phyloP scores from a whole-genome alignment of 2,113 vertebrate species.

The mouse (Mus musculus) region GRCm39 chr11:23974501-23975000 shows the following conservation, averaged over 20 bases:
- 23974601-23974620: no score
- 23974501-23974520: neutral
- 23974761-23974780: neutral
- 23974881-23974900: no score
- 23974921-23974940: neutral
- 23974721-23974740: neutral
- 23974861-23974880: neutral
- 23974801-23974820: neutral
- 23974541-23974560: neutral
- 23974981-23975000: neutral
- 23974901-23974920: neutral
- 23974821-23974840: neutral
- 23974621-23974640: neutral
- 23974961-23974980: neutral
- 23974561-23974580: neutral
- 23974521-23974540: neutral
- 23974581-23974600: neutral
- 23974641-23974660: constrained; percentile 19
- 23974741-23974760: neutral
- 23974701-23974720: neutral
- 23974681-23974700: neutral
- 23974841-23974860: neutral
- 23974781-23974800: neutral
- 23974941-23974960: neutral
- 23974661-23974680: neutral